Conservation (phyloP, 2,797 vertebrate species). For the Melanotaenia pygmaea region DNA sequence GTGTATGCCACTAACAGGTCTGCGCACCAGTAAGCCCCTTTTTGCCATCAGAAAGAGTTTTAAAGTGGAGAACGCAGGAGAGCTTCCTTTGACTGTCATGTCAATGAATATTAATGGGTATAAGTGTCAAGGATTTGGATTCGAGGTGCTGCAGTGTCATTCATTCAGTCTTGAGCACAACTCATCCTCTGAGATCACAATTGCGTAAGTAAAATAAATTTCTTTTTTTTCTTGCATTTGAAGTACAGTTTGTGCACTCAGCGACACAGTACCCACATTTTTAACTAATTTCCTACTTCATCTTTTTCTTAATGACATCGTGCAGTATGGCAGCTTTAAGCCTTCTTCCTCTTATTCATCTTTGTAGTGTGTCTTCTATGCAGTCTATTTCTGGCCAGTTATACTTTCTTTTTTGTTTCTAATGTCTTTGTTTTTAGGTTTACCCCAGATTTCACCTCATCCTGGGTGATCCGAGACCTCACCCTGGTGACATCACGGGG, state of each 20-base stretch:
- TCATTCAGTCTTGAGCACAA: conserved; percentile 91
- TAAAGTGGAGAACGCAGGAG: conserved; percentile 96
- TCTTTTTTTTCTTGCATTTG: neutral
- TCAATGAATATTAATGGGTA: conserved; percentile 98
- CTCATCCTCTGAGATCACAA: conserved; percentile 92
- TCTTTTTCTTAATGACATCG: conserved; percentile 15
- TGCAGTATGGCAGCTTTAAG: neutral
- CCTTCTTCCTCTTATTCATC: neutral
- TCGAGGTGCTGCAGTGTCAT: conserved; percentile 93
- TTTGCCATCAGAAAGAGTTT: conserved; percentile 96
- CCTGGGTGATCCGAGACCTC: conserved; percentile 96
- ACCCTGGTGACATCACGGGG: conserved; percentile 89
- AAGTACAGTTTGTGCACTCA: neutral
- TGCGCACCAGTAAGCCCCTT: conserved; percentile 92
- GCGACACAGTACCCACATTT: neutral
- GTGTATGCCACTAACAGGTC: conserved; percentile 75
- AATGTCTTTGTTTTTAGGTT: conserved; percentile 81
- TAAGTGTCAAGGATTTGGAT: conserved; percentile 96
- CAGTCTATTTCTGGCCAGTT: accelerated
- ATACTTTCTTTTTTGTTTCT: neutral
- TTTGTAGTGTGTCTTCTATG: neutral
- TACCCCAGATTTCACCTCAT: conserved; percentile 98
- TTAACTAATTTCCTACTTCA: neutral
- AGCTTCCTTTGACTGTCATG: conserved; percentile 92
- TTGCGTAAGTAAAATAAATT: conserved; percentile 87